Evolutionary conservation across 2,797 vertebrate genomes (phyloP), one percentile per base, ranked within the genome.

Genomic region (Scleropages formosus): DNA sequence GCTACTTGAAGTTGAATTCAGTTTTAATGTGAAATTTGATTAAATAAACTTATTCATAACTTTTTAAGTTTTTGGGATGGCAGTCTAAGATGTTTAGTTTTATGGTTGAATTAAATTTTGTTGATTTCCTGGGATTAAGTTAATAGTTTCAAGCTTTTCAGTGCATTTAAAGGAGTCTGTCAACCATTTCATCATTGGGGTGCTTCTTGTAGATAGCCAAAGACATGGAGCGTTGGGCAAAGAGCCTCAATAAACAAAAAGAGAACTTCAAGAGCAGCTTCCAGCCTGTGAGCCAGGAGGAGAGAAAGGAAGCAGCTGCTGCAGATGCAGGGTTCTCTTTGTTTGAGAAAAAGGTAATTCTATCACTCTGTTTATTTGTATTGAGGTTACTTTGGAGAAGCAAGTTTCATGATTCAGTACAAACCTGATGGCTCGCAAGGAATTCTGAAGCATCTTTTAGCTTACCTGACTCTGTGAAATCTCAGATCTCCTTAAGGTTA

Each of bases 191-290:
- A 13, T 71, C 8, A 4, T 49, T 58, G 24, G 31, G 27, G 9
- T 44, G 27, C 20, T 81, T 24, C 0, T 75, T 78, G 76, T 87
- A 99, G 98, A 99, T 99, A 69, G 97, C 98, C 63, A 99, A 99
- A 90, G 98, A 99, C 84, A 99, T 99, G 98, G 97, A 99, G 75
- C 94, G 97, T 20, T 99, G 98, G 98, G 97, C 98, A 58, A 99
- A 99, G 91, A 98, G 96, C 83, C 90, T 99, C 72, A 99, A 99
- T 87, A 98, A 99, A 77, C 97, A 99, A 85, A 99, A 99, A 72
- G 98, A 99, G 81, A 98, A 98, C 83, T 98, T 98, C 88, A 99
- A 87, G 79, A 93, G 95, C 51, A 97, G 96, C 87, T 99, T 98
- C 86, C 96, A 98, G 82, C 95, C 95, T 0, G 88, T 98, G 76